Evolutionary conservation across 2,797 vertebrate species (phyloP), one percentile per base, ranked within the genome.

Genomic region (Cynopterus sphinx): DNA sequence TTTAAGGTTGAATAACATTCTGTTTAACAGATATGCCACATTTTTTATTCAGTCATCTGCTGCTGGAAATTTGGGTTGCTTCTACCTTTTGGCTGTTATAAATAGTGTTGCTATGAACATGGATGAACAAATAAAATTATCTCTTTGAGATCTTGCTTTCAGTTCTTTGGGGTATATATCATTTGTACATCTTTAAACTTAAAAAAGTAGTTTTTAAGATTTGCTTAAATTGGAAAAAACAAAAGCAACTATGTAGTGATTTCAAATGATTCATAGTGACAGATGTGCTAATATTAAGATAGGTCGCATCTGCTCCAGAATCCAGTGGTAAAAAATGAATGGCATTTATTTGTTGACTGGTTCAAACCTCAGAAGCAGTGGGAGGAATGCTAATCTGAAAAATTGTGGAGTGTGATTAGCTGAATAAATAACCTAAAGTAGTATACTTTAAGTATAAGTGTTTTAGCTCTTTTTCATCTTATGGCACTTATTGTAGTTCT

Each of bases 261-360:
- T 97, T 88, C 28, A 89, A 28, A 55, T 51, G 22, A 55, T 89
- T 71, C 55, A 10, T 53, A 89, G 87, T 11, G 53, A 65, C 24
- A 70, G 67, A 95, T 84, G 63, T 84, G 53, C 46, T 92, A 39
- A 87, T 49, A 68, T 22, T 36, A 67, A 91, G 61, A 78, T 46
- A 13, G 55, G 74, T 16, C 33, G 5, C 28, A 43, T 22, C 31
- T 39, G 49, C 73, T 78, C n/a, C 33, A 41, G 0, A 16, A 57
- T 33, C 90, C 33, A 55, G 16, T 41, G 16, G 86, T 83, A 41
- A 36, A 79, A 96, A 90, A 49, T 51, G 36, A 83, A 43, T 13
- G n/a, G 6, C 21, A 91, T 78, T 81, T 97, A 83, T 92, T 97
- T 21, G 6, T 49, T 33, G 89, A 87, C 86, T 41, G 57, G 61